Conservation (phyloP, 2,113 vertebrate genomes). For the Benitochromis conjunctus region DNA sequence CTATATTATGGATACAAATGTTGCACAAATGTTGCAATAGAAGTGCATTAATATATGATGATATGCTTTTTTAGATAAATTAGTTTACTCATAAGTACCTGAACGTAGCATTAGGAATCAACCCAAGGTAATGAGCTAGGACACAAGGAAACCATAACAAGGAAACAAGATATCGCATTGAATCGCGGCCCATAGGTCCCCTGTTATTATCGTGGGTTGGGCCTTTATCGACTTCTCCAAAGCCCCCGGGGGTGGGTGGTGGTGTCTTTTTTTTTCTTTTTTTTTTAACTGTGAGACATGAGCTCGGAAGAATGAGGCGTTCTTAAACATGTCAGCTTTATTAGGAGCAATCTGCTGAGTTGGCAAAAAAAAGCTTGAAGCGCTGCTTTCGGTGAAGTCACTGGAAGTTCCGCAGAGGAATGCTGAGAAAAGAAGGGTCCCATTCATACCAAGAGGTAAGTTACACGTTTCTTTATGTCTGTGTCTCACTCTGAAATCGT, state of each 20-base stretch:
- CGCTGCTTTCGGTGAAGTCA: background rate
- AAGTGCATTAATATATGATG: too few relatives aligned
- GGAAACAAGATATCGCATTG: background rate
- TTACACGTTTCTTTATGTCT: background rate
- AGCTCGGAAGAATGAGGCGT: background rate
- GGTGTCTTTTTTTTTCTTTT: background rate
- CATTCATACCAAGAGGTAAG: conserved; percentile 85
- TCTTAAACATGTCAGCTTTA: background rate
- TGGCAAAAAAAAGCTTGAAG: background rate
- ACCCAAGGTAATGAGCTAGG: background rate
- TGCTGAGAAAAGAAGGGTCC: conserved; percentile 74
- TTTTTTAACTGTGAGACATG: background rate
- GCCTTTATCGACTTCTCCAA: background rate
- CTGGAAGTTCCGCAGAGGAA: conserved; percentile 41
- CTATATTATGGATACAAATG: too few relatives aligned
- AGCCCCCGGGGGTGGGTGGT: background rate
- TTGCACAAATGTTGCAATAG: background rate
- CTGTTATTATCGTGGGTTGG: conserved; percentile 8
- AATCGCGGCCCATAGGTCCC: background rate
- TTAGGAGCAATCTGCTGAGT: background rate
- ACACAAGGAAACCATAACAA: background rate
- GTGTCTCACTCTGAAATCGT: background rate
- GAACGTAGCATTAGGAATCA: conserved; percentile 9
- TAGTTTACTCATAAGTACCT: background rate
- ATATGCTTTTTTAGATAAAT: background rate